Evolutionary conservation across 1,140 invertebrate species (phyloP), one percentile per base, ranked within the genome.

Genomic region (Chionoecetes opilio): DNA sequence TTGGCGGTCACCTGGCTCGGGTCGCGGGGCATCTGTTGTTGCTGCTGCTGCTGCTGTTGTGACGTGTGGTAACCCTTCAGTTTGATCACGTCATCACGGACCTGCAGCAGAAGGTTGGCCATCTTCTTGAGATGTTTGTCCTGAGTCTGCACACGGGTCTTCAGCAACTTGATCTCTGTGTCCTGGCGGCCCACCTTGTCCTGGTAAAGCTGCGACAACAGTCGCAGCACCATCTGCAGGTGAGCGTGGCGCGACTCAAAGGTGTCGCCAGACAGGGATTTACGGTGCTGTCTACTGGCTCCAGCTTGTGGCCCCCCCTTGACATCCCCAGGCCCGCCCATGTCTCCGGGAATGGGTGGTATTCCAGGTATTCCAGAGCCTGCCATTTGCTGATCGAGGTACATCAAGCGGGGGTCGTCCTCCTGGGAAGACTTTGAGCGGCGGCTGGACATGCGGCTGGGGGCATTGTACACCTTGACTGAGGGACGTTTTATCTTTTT

Each of bases 41-140:
- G 41, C 32, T 46, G 35, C 32, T 87, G 82, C 37, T 46, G 41
- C 35, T 37, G 31, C 11, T 37, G 29, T 37, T 53, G 41, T 29
- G 32, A 32, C 1, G n/a, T 26, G 2, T 41, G 82, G 41, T 53
- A 85, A 21, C 86, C 38, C 31, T 93, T 93, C 38, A 93, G 82
- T 38, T 53, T 93, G 84, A 17, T 46, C 14, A 93, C 92, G 11
- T 95, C 92, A 6, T 91, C 91, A 35, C 94, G 95, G 11, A 96
- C 34, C 26, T 95, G 94, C 11, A 96, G 92, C 21, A 96, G 87
- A 37, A 95, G 84, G 14, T 93, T 92, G n/a, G 93, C 96, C 89
- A 95, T 95, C 32, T 95, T 92, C 86, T 95, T 95, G n/a, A 96
- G 85, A 5, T 95, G 91, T 75, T 96, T 96, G n/a, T 96, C 96